Base-by-base conservation (phyloP, 2,797 vertebrate species). In the Hippopotamyrus pictus region DNA sequence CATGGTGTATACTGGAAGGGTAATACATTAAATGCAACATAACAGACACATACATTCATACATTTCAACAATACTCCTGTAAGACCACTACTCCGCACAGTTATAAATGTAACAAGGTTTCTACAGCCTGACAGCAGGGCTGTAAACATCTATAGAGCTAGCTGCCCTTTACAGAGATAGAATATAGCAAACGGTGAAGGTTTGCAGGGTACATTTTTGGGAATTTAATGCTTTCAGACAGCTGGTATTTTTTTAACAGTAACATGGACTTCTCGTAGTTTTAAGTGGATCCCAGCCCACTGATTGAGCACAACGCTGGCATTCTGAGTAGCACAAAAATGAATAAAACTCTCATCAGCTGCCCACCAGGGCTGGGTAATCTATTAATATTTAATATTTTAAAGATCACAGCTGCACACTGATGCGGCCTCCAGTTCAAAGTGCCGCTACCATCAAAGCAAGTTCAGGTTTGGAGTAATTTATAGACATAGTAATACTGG, bases 341-440 rank as follows among this genome's bases (percentile, higher is more conserved):
- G 44, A 82, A 79, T 89, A 89, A 84, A 89, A 29, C 79, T 41
- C 88, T 84, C 88, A 89, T 84, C 54, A 54, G 11, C 19, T 84
- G 57, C 57, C 79, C 76, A 82, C n/a, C 17, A 19, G 88, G 54
- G 76, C 73, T 12, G 19, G 33, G 44, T 46, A 89, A 59, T 83
- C 79, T 89, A 89, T 89, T 82, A 89, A 89, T 89, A 84, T 84
- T 89, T 89, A 59, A 89, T 62, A 84, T 11, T 84, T 62, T 82
- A 59, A 79, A 89, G 88, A 62, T 79, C 53, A 82, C 76, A 48
- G 79, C 53, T 5, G 57, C 69, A 17, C 53, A 88, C 73, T 19
- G 50, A 79, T 25, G 17, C 17, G 2, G 51, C 22, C 12, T 62
- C 37, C 88, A 83, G 53, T 89, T 89, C 88, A 89, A 84, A 89